A percentile compares a stretch with the other conserved stretches of the same genome.
These are phyloP conservation scores for Drosophila monieri DNA, from an alignment of 2,888 invertebrate genomes.

Conservation along the genomic window DNA sequence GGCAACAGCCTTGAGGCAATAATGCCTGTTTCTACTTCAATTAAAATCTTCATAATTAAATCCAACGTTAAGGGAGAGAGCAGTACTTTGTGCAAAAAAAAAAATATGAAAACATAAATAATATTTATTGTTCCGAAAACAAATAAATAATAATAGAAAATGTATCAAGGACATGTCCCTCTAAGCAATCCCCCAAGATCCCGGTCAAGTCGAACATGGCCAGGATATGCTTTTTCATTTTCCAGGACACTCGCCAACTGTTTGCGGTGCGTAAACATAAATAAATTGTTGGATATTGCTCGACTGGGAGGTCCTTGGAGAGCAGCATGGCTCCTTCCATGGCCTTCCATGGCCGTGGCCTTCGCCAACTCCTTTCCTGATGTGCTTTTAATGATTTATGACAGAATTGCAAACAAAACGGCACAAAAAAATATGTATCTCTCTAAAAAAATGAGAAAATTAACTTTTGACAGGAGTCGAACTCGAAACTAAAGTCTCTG, in stretches of 20 bases:
- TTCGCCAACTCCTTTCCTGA: conserved; percentile 25
- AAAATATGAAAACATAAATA: background rate
- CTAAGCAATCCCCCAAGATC: conserved; percentile 22
- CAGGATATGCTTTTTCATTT: conserved; percentile 3
- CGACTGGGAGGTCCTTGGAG: conserved; percentile 40
- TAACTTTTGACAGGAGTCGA: background rate
- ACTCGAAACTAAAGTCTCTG: background rate
- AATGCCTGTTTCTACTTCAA: background rate
- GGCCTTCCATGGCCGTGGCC: conserved; percentile 25
- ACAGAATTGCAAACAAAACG: conserved; percentile 52
- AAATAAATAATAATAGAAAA: conserved; percentile 42
- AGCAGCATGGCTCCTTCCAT: conserved; percentile 13
- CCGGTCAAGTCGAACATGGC: background rate
- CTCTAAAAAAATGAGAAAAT: conserved; percentile 18
- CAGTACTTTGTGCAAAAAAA: no score
- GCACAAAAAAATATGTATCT: conserved; percentile 4
- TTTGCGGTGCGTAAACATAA: conserved; percentile 52
- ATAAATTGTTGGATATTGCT: conserved; percentile 64
- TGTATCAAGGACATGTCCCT: conserved; percentile 29
- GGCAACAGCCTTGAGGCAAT: conserved; percentile 2
- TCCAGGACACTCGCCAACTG: conserved; percentile 27
- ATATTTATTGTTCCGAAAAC: conserved; percentile 10
- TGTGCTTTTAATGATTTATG: conserved; percentile 66
- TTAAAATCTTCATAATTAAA: background rate
- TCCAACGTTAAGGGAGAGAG: no score